These are phyloP conservation scores for Spheniscus humboldti DNA, from an alignment of 2,797 vertebrate species.

Conservation along the genomic window DNA sequence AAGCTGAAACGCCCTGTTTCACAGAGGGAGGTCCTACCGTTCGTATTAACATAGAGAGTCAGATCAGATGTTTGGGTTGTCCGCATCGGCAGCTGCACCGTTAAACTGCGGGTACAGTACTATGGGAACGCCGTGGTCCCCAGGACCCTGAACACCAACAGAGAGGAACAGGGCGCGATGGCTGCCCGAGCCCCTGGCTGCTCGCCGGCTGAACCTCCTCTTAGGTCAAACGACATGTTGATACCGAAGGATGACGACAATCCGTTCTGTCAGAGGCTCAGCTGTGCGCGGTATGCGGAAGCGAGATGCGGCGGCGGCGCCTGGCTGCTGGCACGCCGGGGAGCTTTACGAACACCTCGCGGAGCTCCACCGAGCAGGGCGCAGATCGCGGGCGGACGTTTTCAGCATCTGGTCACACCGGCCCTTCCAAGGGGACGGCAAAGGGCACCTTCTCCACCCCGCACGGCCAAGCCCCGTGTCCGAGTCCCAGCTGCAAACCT, in stretches of 20 bases:
- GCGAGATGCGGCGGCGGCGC: accelerated
- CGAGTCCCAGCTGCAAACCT: background rate
- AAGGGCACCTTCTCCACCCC: background rate
- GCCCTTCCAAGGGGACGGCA: background rate
- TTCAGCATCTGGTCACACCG: accelerated
- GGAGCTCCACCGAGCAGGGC: too few species aligned
- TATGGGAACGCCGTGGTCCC: accelerated
- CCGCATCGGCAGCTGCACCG: accelerated
- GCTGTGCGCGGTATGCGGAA: accelerated
- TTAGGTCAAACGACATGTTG: background rate
- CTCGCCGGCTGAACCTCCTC: background rate
- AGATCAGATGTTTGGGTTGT: accelerated
- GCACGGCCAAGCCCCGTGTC: accelerated
- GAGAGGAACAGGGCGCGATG: accelerated
- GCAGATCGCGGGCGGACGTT: accelerated
- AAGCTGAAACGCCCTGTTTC: background rate
- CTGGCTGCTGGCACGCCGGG: accelerated
- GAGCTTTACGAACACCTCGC: accelerated
- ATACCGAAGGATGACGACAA: background rate
- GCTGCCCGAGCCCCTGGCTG: background rate
- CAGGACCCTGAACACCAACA: accelerated
- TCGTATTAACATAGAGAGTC: accelerated
- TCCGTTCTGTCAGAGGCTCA: background rate
- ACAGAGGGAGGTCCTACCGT: background rate
- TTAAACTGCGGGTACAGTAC: accelerated